Base-by-base conservation (phyloP, 2,888 invertebrate genomes). In the Notodonta ziczac region DNA sequence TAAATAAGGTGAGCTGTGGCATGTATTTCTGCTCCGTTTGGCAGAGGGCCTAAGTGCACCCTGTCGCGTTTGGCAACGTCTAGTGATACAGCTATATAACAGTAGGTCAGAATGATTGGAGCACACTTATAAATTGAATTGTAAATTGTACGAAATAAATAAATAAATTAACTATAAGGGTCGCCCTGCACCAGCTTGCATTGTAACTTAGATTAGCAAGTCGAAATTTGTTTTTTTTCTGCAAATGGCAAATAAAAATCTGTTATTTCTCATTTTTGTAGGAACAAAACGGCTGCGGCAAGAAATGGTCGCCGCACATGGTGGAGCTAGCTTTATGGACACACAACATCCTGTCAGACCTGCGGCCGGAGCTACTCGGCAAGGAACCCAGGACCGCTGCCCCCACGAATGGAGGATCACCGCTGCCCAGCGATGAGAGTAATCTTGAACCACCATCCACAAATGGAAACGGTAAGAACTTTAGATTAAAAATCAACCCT, bases 251-350 rank as follows among this genome's bases (percentile, higher is more conserved):
- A 24, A 35, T 35, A 35, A 7, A 35, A 35, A 24, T n/a, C 5
- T 35, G 35, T 4, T 4, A 35, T 1, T 35, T 35, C 5, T 7
- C 5, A 5, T 3, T 35, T 35, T 35, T 52, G 16, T 76, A 93
- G 93, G 93, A 93, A 82, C 89, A 90, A 89, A 94, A 94, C 78
- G 93, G 94, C 71, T 93, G 94, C 65, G 95, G 88, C 74, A 95
- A 94, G 71, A 94, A 94, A 78, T 96, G 96, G 96, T 95, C 95
- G 12, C 96, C 96, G 48, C 96, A 96, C 90, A 95, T 95, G 93
- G 98, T 98, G 61, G 98, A 99, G 89, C 90, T 98, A 82, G 97
- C 98, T 54, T 89, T 99, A 79, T 99, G 98, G 98, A 97, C 98
- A 62, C 98, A 98, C 90, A 97, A 97, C 86, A 96, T 98, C 62